Evolutionary conservation across 1,140 invertebrate species (phyloP).

Genomic region (Odontomachus brunneus): DNA sequence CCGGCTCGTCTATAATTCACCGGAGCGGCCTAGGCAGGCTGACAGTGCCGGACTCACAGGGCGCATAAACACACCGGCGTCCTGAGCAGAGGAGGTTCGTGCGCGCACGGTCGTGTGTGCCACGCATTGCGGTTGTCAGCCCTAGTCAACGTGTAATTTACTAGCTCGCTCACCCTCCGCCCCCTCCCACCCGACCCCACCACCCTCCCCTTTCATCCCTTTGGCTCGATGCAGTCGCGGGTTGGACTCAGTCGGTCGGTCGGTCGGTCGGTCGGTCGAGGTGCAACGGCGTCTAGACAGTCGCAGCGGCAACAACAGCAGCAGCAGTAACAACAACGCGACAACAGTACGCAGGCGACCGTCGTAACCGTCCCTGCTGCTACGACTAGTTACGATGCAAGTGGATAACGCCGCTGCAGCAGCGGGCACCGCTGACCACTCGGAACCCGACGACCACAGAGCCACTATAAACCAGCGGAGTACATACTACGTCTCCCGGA

Average conservation of each 20-base stretch:
- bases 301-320: conserved; percentile 38
- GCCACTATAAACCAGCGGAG: conserved; percentile 66
- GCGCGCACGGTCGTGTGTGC: conserved; percentile 54
- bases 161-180: conserved; percentile 52
- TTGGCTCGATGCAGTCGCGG: conserved; percentile 69
- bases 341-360: conserved; percentile 37
- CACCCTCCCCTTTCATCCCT: neutral
- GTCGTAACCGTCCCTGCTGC: conserved; percentile 49
- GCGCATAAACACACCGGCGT: conserved; percentile 74
- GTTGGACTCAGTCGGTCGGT: conserved; percentile 52
- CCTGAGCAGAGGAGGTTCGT: conserved; percentile 58
- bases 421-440: conserved; percentile 44
- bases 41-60: conserved; percentile 71
- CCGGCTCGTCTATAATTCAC: conserved; percentile 75
- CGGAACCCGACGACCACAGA: conserved; percentile 59
- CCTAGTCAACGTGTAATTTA: conserved; percentile 81
- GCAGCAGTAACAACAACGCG: conserved; percentile 42
- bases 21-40: conserved; percentile 44
- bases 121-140: conserved; percentile 78
- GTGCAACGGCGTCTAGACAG: conserved; percentile 35
- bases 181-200: neutral
- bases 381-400: conserved; percentile 66
- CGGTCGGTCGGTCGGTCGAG: too few species aligned
- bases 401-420: conserved; percentile 54
- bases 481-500: conserved; percentile 51